phyloP scores from a whole-genome alignment of 2,113 vertebrate species.

The Chaetops frenatus region DNA sequence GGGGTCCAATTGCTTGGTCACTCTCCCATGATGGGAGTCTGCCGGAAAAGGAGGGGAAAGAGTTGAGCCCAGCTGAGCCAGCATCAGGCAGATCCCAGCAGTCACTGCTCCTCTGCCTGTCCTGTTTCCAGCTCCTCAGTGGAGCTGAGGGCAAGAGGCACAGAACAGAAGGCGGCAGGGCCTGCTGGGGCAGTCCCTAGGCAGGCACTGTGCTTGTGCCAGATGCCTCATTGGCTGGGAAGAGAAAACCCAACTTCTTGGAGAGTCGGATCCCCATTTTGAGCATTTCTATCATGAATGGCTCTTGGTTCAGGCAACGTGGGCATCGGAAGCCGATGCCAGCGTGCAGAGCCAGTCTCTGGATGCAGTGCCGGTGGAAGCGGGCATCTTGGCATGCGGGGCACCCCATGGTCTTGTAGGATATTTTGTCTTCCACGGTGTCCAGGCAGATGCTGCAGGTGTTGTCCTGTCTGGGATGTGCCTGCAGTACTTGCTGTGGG shows the following conservation, averaged over 20 bases:
- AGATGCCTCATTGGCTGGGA: accelerated
- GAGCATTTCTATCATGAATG: neutral
- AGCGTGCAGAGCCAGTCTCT: neutral
- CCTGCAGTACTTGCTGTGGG: neutral
- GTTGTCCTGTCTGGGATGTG: neutral
- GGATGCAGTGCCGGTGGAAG: neutral
- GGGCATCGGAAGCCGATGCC: neutral
- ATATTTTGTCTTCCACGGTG: neutral
- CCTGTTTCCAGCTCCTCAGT: accelerated
- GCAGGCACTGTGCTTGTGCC: neutral
- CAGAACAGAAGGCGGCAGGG: accelerated
- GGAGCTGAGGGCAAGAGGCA: neutral
- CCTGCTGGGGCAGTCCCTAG: accelerated
- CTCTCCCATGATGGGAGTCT: neutral
- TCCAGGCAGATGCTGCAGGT: neutral
- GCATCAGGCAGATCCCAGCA: neutral
- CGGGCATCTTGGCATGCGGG: accelerated
- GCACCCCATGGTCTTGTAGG: neutral
- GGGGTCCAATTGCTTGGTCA: accelerated
- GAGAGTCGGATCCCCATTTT: neutral
- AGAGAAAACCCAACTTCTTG: neutral
- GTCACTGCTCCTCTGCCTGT: too few species aligned
- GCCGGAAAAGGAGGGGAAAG: neutral
- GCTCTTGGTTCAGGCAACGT: neutral
- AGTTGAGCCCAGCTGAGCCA: neutral